Conservation (phyloP, 2,888 invertebrate genomes). For the Papilio gigon region DNA sequence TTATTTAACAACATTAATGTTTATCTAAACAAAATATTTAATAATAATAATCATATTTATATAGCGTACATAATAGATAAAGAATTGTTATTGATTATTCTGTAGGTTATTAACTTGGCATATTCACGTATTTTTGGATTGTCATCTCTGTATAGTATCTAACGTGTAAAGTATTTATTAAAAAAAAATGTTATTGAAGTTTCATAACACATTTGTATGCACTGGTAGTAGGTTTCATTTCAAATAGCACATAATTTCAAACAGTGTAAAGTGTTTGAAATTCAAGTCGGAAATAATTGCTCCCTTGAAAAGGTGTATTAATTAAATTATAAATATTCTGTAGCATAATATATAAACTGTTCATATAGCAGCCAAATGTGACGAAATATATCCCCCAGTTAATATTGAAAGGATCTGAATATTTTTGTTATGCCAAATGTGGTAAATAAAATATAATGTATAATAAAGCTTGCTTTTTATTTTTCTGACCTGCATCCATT, state of each 20-base stretch:
- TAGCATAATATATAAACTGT: slow-evolving; percentile 13
- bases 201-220: not conserved
- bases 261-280: not conserved
- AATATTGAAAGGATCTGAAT: slow-evolving; percentile 69
- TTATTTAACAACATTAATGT: not conserved
- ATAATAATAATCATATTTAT: slow-evolving; percentile 12
- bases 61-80: not conserved
- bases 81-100: slow-evolving; percentile 6
- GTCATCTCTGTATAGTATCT: slow-evolving; percentile 18
- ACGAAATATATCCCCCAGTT: slow-evolving; percentile 42
- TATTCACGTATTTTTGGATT: slow-evolving; percentile 24
- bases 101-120: slow-evolving; percentile 8
- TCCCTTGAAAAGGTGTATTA: not conserved
- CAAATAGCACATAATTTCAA: not conserved
- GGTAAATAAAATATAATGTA: slow-evolving; percentile 66
- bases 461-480: slow-evolving; percentile 30
- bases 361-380: not conserved
- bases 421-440: slow-evolving; percentile 75
- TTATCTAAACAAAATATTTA: not conserved
- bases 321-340: not conserved
- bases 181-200: not conserved
- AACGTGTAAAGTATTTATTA: not conserved
- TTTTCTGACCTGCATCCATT: not conserved
- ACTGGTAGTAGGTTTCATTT: not conserved
- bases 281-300: not conserved